These are phyloP conservation scores for Apteryx mantelli DNA, from an alignment of 2,113 vertebrate species.

Conservation along the genomic window DNA sequence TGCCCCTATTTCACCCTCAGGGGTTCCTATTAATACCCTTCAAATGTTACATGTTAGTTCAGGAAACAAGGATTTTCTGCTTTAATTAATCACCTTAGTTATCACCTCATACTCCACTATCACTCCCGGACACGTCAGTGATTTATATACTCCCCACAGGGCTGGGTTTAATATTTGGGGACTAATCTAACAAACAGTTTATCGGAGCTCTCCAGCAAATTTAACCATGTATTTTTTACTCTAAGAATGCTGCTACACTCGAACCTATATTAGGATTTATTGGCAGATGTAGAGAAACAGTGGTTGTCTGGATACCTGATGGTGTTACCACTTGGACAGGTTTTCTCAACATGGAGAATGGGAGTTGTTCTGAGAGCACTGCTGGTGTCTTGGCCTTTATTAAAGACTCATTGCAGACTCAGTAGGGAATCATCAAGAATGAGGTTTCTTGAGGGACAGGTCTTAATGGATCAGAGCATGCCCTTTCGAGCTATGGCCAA, in stretches of 20 bases:
- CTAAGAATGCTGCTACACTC: not conserved
- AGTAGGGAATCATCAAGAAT: not conserved
- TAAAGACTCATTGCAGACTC: not conserved
- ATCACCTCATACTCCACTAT: not conserved
- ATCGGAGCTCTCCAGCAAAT: not conserved
- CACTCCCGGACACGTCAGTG: not conserved
- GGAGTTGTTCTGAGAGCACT: not conserved
- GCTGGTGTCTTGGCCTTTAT: not conserved
- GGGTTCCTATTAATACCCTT: constrained; percentile 12
- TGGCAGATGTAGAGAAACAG: not conserved
- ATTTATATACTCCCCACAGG: not conserved
- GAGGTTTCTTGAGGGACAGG: not conserved
- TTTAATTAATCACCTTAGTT: constrained; percentile 27
- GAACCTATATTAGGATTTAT: not conserved
- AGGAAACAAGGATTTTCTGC: constrained; percentile 13
- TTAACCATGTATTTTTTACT: not conserved
- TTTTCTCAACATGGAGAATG: not conserved
- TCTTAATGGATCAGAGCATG: not conserved
- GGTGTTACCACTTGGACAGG: not conserved
- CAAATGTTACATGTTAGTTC: not conserved
- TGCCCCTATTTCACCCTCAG: not conserved
- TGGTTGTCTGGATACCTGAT: not conserved
- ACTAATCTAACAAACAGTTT: not conserved
- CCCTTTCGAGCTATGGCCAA: not conserved
- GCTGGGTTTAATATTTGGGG: not conserved